A percentile compares a stretch with the other conserved stretches of the same genome.
These are phyloP conservation scores for Phalloptychus januarius DNA, from an alignment of 2,797 vertebrate species.

Conservation along the genomic window DNA sequence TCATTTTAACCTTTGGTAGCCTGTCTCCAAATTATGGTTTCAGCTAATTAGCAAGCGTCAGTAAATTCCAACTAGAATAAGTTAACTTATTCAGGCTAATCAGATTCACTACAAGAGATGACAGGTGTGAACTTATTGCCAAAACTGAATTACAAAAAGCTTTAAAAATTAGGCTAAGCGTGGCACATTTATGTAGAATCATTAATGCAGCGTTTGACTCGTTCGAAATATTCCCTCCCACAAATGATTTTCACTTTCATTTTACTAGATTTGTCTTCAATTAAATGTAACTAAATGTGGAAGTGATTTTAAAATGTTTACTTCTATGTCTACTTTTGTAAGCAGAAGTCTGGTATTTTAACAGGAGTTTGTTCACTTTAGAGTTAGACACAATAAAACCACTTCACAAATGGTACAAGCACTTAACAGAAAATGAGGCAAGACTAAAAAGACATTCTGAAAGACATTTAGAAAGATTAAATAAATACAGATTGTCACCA, in stretches of 20 bases:
- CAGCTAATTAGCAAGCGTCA: background rate
- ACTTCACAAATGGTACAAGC: background rate
- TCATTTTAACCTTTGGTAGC: background rate
- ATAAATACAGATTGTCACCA: background rate
- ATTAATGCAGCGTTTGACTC: background rate
- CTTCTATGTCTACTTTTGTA: background rate
- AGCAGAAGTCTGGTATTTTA: background rate
- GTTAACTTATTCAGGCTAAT: background rate
- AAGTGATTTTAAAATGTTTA: background rate
- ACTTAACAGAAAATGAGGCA: background rate
- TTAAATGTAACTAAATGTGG: no score
- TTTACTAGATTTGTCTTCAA: background rate
- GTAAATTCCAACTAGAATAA: background rate
- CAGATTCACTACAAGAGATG: background rate
- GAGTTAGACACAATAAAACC: background rate
- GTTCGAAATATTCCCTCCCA: background rate
- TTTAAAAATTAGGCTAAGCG: constrained; percentile 2
- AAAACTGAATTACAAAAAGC: background rate
- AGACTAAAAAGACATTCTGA: background rate
- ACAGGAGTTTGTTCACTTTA: background rate
- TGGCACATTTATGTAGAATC: background rate
- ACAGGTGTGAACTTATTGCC: background rate
- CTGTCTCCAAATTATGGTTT: background rate
- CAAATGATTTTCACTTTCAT: background rate
- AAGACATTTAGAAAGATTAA: background rate